Evolutionary conservation across 2,888 invertebrate species (phyloP), one percentile per base, ranked within the genome.

Genomic region (Melanchra persicariae): DNA sequence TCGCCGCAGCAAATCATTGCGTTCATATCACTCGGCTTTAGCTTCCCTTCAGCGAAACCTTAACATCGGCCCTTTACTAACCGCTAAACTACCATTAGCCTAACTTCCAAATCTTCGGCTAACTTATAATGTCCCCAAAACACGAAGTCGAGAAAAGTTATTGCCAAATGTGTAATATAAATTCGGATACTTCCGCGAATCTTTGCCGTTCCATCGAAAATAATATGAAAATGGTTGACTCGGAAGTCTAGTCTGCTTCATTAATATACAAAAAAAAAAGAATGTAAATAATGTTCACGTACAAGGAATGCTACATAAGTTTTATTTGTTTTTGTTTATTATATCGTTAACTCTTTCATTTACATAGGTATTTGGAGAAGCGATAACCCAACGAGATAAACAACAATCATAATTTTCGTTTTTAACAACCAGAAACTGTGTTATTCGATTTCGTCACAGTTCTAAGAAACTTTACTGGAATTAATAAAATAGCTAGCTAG

Each of bases 1-100:
- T 94, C 88, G 91, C 89, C 83, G 87, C 88, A 82, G 92, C 93
- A 93, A 94, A 94, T 93, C 93, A 94, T 92, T 92, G 90, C 90
- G 89, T 90, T 91, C 92, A 90, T 91, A 91, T 91, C 87, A 87
- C 85, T 87, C 84, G 76, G 71, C 79, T 82, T 81, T 74, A 75
- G 86, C 84, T 87, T 84, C 86, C 80, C 82, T 82, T 79, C 82
- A 78, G 74, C 70, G 30, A 74, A 73, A 74, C 68, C 68, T 71
- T 45, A 52, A 68, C 71, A 52, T 67, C 37, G 64, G 45, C 59
- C 59, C 70, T 49, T 72, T 72, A 67, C 68, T 74, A 79, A 74
- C 69, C 51, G 64, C 77, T 76, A 63, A 84, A 75, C 71, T 70
- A 67, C 80, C 61, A 66, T 74, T 71, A 76, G 69, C 61, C 57